These are phyloP conservation scores for Leucophenga maculata DNA, from an alignment of 2,888 invertebrate genomes.

Conservation along the genomic window DNA sequence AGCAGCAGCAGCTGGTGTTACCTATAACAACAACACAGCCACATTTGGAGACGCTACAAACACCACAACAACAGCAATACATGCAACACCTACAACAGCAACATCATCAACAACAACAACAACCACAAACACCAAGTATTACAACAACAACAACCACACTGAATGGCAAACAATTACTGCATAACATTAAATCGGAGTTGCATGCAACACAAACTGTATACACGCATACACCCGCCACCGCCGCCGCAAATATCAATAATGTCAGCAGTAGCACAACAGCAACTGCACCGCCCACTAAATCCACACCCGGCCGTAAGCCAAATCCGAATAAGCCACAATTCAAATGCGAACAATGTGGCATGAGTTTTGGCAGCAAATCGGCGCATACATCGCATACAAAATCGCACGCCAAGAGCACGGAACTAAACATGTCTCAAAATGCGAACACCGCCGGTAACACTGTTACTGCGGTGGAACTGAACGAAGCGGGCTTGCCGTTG, in stretches of 20 bases:
- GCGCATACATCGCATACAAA: conserved; percentile 81
- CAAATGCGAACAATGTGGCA: conserved; percentile 81
- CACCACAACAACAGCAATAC: conserved; percentile 56
- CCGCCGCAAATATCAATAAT: conserved; percentile 39
- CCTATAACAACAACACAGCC: conserved; percentile 45
- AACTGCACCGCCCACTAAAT: conserved; percentile 13
- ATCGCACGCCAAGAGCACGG: conserved; percentile 76
- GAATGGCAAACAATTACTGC: conserved; percentile 38
- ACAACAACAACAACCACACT: conserved; percentile 41
- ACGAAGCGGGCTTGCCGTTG: conserved; percentile 53
- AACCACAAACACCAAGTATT: conserved; percentile 38
- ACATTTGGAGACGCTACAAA: conserved; percentile 54
- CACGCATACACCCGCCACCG: conserved; percentile 18
- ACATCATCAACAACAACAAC: conserved; percentile 53
- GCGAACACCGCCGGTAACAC: neutral
- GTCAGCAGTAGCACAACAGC: conserved; percentile 41
- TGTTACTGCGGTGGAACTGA: conserved; percentile 47
- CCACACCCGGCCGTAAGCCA: conserved; percentile 49
- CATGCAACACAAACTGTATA: conserved; percentile 38
- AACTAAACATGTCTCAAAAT: conserved; percentile 1
- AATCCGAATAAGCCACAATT: conserved; percentile 73
- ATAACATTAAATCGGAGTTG: conserved; percentile 38
- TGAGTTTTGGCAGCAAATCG: conserved; percentile 83
- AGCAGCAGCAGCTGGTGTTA: conserved; percentile 25
- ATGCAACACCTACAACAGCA: conserved; percentile 58